These are phyloP conservation scores for Leptinotarsa rubiginosa DNA, from an alignment of 2,888 invertebrate species.

Conservation along the genomic window DNA sequence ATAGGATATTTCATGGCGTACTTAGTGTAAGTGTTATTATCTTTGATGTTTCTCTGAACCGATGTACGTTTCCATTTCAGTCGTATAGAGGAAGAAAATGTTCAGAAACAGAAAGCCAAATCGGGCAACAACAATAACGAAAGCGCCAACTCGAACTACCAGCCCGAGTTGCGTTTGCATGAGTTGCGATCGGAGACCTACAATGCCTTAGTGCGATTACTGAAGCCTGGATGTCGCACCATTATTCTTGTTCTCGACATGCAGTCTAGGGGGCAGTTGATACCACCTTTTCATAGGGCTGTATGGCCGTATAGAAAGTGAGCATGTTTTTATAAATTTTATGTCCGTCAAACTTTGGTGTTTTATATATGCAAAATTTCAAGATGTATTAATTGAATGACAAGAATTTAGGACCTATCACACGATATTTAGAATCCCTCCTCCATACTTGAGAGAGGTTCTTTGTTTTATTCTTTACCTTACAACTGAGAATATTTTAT, in stretches of 20 bases:
- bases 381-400: no score
- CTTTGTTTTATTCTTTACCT: no score
- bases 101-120: slow-evolving; percentile 68
- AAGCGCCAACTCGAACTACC: slow-evolving; percentile 54
- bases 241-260: slow-evolving; percentile 90
- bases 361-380: no score
- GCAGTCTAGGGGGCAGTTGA: slow-evolving; percentile 85
- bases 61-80: slow-evolving; percentile 29
- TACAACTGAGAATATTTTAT: no score
- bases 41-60: not conserved
- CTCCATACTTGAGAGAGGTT: no score
- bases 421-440: no score
- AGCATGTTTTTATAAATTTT: no score
- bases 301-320: slow-evolving; percentile 98
- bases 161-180: slow-evolving; percentile 84
- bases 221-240: slow-evolving; percentile 94
- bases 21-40: slow-evolving; percentile 72
- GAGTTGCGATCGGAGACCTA: slow-evolving; percentile 95
- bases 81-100: slow-evolving; percentile 71
- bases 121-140: slow-evolving; percentile 63
- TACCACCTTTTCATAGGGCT: slow-evolving; percentile 91
- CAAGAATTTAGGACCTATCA: no score
- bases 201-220: slow-evolving; percentile 90
- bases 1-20: slow-evolving; percentile 90
- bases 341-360: no score